Evolutionary conservation across 2,113 vertebrate genomes (phyloP).

Genomic region (Eudorcas thomsonii): DNA sequence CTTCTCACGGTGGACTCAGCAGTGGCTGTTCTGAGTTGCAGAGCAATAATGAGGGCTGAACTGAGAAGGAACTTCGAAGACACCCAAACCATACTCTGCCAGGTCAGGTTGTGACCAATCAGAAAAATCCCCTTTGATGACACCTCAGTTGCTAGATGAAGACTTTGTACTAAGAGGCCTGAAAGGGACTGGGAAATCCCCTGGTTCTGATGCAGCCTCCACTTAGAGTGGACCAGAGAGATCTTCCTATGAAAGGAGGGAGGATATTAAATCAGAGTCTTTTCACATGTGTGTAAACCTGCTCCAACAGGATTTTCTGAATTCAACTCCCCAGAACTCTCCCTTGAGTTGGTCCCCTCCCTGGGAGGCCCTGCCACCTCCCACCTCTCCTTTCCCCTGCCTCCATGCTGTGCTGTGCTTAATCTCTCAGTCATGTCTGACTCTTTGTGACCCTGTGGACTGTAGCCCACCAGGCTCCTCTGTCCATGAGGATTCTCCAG

Average conservation of each 20-base stretch:
- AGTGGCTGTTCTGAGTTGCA: too few species aligned
- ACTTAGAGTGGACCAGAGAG: accelerated
- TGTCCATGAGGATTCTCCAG: too few species aligned
- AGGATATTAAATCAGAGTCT: accelerated
- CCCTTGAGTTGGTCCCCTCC: too few species aligned
- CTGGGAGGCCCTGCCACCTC: too few species aligned
- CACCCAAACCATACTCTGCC: accelerated
- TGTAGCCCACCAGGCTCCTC: too few species aligned
- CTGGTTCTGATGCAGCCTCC: not conserved
- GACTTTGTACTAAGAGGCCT: not conserved
- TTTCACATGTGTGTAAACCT: accelerated
- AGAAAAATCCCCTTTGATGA: not conserved
- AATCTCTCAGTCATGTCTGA: too few species aligned
- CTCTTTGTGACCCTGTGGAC: too few species aligned
- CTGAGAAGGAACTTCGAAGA: too few species aligned
- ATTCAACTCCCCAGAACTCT: not conserved
- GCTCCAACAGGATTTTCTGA: not conserved
- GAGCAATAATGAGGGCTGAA: too few species aligned
- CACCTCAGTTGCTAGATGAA: not conserved
- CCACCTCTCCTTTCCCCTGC: too few species aligned
- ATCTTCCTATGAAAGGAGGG: not conserved
- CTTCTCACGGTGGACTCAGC: too few species aligned
- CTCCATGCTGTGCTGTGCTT: too few species aligned
- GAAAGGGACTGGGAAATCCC: not conserved
- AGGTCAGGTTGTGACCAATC: not conserved